Evolutionary conservation across 1,140 invertebrate species (phyloP), one percentile per base, ranked within the genome.

Genomic region (Zaprionus ghesquierei): DNA sequence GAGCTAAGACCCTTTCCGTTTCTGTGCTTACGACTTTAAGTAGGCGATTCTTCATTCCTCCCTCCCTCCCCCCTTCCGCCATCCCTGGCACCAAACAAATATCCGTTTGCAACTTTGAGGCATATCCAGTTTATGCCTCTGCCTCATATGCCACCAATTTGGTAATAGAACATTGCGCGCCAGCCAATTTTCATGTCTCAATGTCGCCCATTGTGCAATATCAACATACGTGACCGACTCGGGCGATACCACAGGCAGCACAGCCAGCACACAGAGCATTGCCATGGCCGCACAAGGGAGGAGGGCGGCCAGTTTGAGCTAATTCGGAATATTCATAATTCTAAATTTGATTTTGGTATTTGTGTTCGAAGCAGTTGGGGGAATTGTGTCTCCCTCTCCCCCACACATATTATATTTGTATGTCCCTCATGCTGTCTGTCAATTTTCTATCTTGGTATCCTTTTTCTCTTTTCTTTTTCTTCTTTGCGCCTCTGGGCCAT

Each of bases 1-100:
- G 46, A 46, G 49, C 18, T 15, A 31, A 41, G 58, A 22, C 33
- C 49, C 55, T 56, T 64, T 69, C 41, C 58, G 58, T 69, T 35
- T 65, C 61, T 51, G 25, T 51, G 69, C 58, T 65, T 65, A 51
- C 69, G 35, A 65, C 54, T 71, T 71, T 71, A 56, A 71, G 53
- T 61, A 58, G 69, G 31, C 53, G 54, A 58, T 71, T n/a, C 61
- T 41, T 31, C 51, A 44, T 25, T 23, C 55, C 38, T 10, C 15
- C 13, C 6, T 2, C 15, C n/a, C 15, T 8, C n/a, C 18, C 9
- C 15, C 12, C 33, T n/a, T 13, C 33, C 8, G 6, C 31, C 10
- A 2, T 33, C 31, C 31, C 1, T 1, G 1, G 10, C 13, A 12
- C 13, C 33, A 22, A 9, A 46, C 41, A 46, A 15, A 46, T 12